Percentiles rank a stretch among this genome's conserved stretches.
Evolutionary conservation across 2,113 vertebrate species (phyloP).

Genomic region (Okapia johnstoni): DNA sequence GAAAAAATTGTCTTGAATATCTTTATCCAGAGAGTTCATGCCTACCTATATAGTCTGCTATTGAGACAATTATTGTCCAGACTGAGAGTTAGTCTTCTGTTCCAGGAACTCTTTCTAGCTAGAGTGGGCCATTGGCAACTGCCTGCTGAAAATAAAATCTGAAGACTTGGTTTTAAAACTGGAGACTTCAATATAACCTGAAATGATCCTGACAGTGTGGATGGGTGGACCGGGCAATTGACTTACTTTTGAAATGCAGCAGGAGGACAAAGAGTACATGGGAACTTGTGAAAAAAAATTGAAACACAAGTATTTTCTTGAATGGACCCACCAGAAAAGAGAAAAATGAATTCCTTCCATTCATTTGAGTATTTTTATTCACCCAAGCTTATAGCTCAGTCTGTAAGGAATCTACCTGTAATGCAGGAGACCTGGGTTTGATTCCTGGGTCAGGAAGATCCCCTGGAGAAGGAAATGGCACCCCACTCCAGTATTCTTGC

Average conservation of each 20-base stretch:
- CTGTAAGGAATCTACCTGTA: neutral
- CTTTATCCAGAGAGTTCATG: slow-evolving; percentile 29
- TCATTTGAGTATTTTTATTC: neutral
- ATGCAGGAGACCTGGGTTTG: neutral
- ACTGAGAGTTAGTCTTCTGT: neutral
- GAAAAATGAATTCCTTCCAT: neutral
- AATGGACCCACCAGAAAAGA: neutral
- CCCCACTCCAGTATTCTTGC: neutral
- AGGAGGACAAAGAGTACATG: neutral
- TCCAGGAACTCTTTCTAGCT: neutral
- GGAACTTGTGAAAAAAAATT: neutral
- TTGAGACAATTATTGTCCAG: neutral
- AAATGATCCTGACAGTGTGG: neutral
- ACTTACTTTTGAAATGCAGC: neutral
- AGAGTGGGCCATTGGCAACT: neutral
- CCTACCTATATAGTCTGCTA: neutral
- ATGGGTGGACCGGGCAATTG: neutral
- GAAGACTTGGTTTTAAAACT: slow-evolving; percentile 19
- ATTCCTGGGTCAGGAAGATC: neutral
- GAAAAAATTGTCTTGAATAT: neutral
- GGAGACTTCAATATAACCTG: neutral
- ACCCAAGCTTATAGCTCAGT: neutral
- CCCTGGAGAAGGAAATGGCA: neutral
- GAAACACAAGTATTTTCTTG: neutral
- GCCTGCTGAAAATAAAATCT: neutral